phyloP scores from a whole-genome alignment of 2,888 invertebrate genomes.

The Lasioglossum morio region DNA sequence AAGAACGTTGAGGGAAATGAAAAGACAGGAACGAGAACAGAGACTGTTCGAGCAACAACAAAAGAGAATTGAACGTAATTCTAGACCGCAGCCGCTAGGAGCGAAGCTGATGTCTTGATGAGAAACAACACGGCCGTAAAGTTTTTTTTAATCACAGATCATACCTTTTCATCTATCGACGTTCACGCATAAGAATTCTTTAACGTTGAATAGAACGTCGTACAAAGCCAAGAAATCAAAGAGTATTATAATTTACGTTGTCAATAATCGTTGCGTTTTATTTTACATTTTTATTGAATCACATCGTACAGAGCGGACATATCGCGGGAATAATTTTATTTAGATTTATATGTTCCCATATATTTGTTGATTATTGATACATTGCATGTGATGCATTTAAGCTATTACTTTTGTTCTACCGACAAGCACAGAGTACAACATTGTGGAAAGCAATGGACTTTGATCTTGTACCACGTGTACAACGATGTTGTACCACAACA shows the following conservation, averaged over 20 bases:
- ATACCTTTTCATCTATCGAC: constrained; percentile 29
- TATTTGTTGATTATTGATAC: constrained; percentile 2
- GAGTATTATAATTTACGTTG: constrained; percentile 1
- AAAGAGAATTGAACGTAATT: constrained; percentile 76
- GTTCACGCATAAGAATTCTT: constrained; percentile 24
- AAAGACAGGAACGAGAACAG: constrained; percentile 77
- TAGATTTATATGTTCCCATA: not conserved
- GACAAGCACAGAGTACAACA: not conserved
- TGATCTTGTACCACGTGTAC: too few relatives aligned
- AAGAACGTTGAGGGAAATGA: constrained; percentile 77
- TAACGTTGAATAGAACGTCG: not conserved
- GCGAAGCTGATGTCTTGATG: constrained; percentile 81
- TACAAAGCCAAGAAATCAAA: constrained; percentile 24
- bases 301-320: not conserved
- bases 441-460: not conserved
- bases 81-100: constrained; percentile 79
- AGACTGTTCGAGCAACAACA: constrained; percentile 80
- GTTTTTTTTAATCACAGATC: constrained; percentile 21
- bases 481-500: constrained; percentile 13
- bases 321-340: constrained; percentile 11
- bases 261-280: constrained; percentile 9
- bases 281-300: constrained; percentile 3
- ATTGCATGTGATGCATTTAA: constrained; percentile 32
- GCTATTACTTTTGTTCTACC: not conserved
- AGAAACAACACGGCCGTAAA: constrained; percentile 19